Evolutionary conservation across 30 jellyfish, hydroid and myxozoan genomes (phyloP).

Genomic region (Calvadosia cruxmelitensis): DNA sequence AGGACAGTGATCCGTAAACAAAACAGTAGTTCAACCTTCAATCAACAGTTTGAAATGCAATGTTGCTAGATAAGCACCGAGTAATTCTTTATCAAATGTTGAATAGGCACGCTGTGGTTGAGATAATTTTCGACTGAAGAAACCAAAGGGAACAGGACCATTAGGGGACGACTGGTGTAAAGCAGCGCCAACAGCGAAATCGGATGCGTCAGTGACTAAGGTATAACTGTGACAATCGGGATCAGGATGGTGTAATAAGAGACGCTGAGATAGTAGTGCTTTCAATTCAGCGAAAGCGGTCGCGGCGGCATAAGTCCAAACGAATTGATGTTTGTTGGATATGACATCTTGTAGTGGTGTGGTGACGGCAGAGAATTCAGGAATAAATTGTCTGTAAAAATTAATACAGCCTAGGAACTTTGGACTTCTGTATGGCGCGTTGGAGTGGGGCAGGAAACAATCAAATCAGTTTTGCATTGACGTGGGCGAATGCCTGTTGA

Average conservation of each 20-base stretch:
- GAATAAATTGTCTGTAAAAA: constrained; percentile 18
- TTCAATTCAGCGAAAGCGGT: constrained; percentile 14
- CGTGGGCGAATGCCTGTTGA: constrained; percentile 28
- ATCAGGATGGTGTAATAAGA: too few species aligned
- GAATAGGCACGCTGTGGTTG: constrained; percentile 18
- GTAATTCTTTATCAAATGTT: constrained; percentile 22
- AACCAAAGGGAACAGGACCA: too few species aligned
- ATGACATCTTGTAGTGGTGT: constrained; percentile 33
- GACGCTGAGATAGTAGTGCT: neutral
- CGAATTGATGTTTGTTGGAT: neutral
- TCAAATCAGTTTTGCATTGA: too few species aligned
- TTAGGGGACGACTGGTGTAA: too few species aligned
- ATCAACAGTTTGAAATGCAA: constrained; percentile 13
- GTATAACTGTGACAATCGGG: too few species aligned
- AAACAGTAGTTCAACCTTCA: constrained; percentile 33
- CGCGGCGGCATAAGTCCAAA: neutral
- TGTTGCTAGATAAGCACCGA: constrained; percentile 16
- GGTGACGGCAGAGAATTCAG: constrained; percentile 4
- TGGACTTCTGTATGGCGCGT: neutral
- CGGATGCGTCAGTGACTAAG: constrained; percentile 29
- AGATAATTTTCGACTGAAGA: constrained; percentile 14
- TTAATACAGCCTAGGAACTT: constrained; percentile 11
- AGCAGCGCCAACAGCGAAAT: constrained; percentile 15
- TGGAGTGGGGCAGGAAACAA: constrained; percentile 8
- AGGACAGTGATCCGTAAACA: too few species aligned